phyloP scores from a whole-genome alignment of 2,797 vertebrate genomes.

The Crenichthys baileyi region DNA sequence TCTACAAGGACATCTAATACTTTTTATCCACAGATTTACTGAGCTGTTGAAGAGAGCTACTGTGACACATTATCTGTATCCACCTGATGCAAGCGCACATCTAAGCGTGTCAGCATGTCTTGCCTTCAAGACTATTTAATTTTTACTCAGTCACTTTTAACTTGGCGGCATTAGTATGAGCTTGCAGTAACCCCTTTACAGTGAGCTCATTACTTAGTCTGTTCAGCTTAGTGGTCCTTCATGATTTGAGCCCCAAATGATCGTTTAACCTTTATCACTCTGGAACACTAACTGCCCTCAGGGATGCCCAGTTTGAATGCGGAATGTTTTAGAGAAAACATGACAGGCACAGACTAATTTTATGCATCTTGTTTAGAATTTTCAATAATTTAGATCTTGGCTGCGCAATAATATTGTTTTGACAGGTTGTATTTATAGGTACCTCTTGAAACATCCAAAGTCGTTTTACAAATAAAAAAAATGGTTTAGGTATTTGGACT shows the following conservation, averaged over 20 bases:
- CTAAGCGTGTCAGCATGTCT: conserved; percentile 12
- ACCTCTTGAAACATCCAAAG: background rate
- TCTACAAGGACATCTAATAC: conserved; percentile 29
- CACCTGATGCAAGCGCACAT: conserved; percentile 30
- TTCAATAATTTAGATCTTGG: background rate
- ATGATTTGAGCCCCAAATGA: conserved; percentile 31
- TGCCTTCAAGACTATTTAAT: conserved; percentile 25
- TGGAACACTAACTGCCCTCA: conserved; percentile 10
- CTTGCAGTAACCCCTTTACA: conserved; percentile 14
- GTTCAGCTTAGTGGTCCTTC: conserved; percentile 31
- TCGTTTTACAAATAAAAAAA: background rate
- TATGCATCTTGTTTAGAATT: background rate
- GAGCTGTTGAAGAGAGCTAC: conserved; percentile 21
- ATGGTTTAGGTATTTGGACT: background rate
- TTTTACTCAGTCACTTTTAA: conserved; percentile 36
- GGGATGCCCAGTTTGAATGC: background rate
- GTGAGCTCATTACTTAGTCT: conserved; percentile 38
- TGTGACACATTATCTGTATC: conserved; percentile 25
- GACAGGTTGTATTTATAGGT: background rate
- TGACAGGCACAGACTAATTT: background rate
- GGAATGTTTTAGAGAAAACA: conserved; percentile 1
- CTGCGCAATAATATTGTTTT: background rate
- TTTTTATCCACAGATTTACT: conserved; percentile 9
- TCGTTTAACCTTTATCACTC: conserved; percentile 23
- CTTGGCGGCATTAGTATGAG: conserved; percentile 25